Conservation (phyloP, 2,888 invertebrate genomes). For the Resseliella maxima region DNA sequence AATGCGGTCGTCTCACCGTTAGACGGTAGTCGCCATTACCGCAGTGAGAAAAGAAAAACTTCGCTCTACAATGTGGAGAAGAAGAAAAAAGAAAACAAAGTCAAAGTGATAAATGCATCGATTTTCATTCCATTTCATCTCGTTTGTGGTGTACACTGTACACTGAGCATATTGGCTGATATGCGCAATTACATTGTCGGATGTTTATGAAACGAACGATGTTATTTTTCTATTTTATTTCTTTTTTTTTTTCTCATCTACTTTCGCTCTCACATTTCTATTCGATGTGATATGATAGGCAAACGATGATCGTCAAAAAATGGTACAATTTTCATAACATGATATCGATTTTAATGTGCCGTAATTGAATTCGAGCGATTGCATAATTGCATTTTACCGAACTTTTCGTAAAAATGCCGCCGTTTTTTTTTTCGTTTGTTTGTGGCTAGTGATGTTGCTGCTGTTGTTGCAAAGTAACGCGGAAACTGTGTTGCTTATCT, state of each 20-base stretch:
- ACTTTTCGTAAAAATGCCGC: background rate
- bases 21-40: background rate
- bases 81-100: background rate
- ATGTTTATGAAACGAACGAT: conserved; percentile 33
- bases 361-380: background rate
- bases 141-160: background rate
- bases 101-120: background rate
- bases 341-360: conserved; percentile 11
- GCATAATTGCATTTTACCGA: conserved; percentile 18
- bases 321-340: conserved; percentile 7
- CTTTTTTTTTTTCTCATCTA: background rate
- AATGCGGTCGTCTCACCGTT: background rate
- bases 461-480: background rate
- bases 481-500: background rate
- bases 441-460: background rate
- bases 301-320: background rate
- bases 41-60: background rate
- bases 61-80: background rate
- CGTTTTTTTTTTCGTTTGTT: background rate
- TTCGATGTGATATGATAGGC: too few species aligned
- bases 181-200: conserved; percentile 6
- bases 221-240: background rate
- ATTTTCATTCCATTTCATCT: conserved; percentile 28
- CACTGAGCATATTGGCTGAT: background rate
- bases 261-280: background rate